A percentile compares a stretch with the other conserved stretches of the same genome.
Conservation (phyloP, 2,888 invertebrate species). For the Polymixis flavicincta region DNA sequence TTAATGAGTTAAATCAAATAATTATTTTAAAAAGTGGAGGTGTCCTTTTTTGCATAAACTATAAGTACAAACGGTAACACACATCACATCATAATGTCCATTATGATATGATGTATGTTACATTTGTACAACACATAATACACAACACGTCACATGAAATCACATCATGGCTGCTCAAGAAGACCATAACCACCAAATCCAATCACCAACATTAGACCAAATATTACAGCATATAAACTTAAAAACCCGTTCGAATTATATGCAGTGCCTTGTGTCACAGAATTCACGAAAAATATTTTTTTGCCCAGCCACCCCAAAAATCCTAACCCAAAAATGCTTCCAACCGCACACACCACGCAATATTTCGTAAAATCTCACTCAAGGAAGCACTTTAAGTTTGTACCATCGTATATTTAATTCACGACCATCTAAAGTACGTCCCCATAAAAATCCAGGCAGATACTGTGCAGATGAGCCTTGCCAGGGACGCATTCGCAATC, state of each 20-base stretch:
- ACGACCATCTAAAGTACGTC: conserved; percentile 86
- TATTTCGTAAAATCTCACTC: conserved; percentile 89
- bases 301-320: conserved; percentile 41
- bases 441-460: conserved; percentile 89
- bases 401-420: conserved; percentile 89
- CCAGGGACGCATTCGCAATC: conserved; percentile 85
- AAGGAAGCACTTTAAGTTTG: conserved; percentile 87
- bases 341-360: conserved; percentile 68
- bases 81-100: too few species aligned
- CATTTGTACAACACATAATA: too few species aligned
- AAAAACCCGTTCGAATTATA: neutral
- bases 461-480: conserved; percentile 89
- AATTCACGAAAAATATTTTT: conserved; percentile 14
- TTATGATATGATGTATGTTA: too few species aligned
- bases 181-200: neutral
- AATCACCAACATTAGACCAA: neutral
- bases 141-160: too few species aligned
- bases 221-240: neutral
- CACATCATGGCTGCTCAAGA: neutral
- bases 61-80: too few species aligned
- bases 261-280: neutral
- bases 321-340: conserved; percentile 39
- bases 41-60: neutral
- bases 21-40: too few species aligned
- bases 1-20: neutral